Base-by-base conservation (phyloP, 2,113 vertebrate genomes). In the Silurus asotus region DNA sequence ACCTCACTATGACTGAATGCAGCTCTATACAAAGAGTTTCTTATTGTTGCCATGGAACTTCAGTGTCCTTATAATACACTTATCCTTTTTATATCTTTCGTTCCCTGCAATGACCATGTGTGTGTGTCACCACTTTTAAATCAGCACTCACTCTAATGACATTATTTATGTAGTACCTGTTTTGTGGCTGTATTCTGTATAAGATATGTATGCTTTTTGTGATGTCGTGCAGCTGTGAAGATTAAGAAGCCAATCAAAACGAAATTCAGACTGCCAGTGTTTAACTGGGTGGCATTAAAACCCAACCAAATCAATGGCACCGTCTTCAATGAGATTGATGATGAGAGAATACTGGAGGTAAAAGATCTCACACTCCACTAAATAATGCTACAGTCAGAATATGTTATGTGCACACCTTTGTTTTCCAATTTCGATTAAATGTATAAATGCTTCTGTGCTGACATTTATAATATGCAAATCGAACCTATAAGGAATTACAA, bases 191-290 rank as follows among this genome's bases (percentile, higher is more conserved):
- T 45, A 55, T 55, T 14, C 37, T 28, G 23, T 62, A n/a, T 49
- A 62, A 76, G 14, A 49, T 13, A 23, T 37, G 17, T 83, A 7
- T n/a, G 56, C 11, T 77, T 19, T 9, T 87, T 62, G 89, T 81
- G 87, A 45, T 90, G 0, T 2, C 88, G 49, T 92, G 84, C 85
- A 99, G 98, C 97, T 89, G 97, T 99, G 92, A 97, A 98, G 45
- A 99, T 99, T 91, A 99, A 99, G 95, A 99, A 99, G 72, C 97
- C 98, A 67, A 99, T 99, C 92, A 99, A 99, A 95, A 99, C 98
- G 61, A 99, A 99, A 89, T 99, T 99, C 94, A 96, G 97, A 0
- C 83, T 99, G 94, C 98, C 97, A 0, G 97, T 99, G 89, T 99
- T 99, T 92, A 99, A 99, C 93, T 99, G 98, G 98, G 97, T 98